Evolutionary conservation across 1,140 invertebrate genomes (phyloP).

Genomic region (Anadara kagoshimensis): DNA sequence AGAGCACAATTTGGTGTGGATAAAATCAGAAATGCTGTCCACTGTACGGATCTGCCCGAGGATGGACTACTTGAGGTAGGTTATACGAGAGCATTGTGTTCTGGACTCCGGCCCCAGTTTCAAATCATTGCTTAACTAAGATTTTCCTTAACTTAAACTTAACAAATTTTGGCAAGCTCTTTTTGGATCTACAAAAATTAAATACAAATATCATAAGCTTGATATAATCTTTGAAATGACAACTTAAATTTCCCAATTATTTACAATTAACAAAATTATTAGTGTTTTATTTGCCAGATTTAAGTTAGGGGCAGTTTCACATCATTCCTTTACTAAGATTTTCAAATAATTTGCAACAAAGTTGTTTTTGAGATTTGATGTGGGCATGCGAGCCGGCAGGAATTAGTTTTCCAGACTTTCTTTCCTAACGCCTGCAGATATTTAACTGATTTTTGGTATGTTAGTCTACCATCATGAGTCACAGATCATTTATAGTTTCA

Average conservation of each 20-base stretch:
- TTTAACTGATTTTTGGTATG: too few relatives aligned
- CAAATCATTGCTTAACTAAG: not conserved
- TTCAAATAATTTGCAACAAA: too few relatives aligned
- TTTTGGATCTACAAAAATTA: not conserved
- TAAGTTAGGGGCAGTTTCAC: too few relatives aligned
- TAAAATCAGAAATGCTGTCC: conserved; percentile 90
- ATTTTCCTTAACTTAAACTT: not conserved
- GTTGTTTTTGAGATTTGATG: not conserved
- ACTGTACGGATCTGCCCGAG: conserved; percentile 93
- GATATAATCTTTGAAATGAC: not conserved
- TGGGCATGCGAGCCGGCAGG: too few relatives aligned
- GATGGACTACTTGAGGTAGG: conserved; percentile 87
- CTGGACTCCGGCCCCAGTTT: not conserved
- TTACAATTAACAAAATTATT: not conserved
- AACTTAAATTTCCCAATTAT: conserved; percentile 2
- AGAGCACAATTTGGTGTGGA: conserved; percentile 88
- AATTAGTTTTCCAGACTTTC: too few relatives aligned
- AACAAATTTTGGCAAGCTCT: not conserved
- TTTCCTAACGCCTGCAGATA: too few relatives aligned
- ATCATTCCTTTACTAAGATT: too few relatives aligned
- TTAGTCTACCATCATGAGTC: too few relatives aligned
- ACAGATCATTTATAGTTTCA: too few relatives aligned
- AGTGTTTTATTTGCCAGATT: too few relatives aligned
- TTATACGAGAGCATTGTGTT: not conserved
- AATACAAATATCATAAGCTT: too few relatives aligned